Evolutionary conservation across 2,113 vertebrate species (phyloP), one percentile per base, ranked within the genome.

Genomic region (Nannobrachium achirus): DNA sequence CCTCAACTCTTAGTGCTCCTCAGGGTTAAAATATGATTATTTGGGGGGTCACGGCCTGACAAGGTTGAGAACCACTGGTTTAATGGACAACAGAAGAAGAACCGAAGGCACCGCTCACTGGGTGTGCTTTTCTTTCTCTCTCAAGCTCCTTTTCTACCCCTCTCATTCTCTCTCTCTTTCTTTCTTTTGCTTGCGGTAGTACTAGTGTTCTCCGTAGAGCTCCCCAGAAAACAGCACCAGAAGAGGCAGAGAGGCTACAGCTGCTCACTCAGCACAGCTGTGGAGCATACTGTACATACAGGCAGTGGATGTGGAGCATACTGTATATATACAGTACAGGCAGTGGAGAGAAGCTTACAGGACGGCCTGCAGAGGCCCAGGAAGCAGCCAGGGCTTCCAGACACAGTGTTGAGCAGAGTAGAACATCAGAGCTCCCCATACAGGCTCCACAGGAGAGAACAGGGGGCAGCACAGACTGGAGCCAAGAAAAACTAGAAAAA

Each of bases 221-320:
- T 71, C 78, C 79, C 69, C 78, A 88, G 2, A 89, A 84, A 86
- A 89, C 84, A 84, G 82, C 83, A 80, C 75, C 71, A 78, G 79
- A 73, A 69, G 63, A 70, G 66, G 76, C 67, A 66, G 20, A 25
- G 20, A 64, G 72, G 78, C 71, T 25, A 25, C 63, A 76, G 59
- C 62, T 73, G 62, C 72, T 82, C 76, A 72, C 65, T 83, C 77
- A 80, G 69, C 65, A 41, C 64, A 63, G 85, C 65, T 66, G 44
- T 53, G n/a, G n/a, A 68, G 56, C 71, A 6, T 33, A 67, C 73
- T 58, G 69, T 69, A 66, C 38, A 73, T 63, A 78, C 85, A 75
- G 81, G 82, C 76, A 80, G 69, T 66, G 61, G 85, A 63, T 66
- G 44, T 53, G n/a, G n/a, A 68, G 56, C 71, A 6, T 33, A 67